These are phyloP conservation scores for Melanotaenia boesemani DNA, from an alignment of 2,797 vertebrate species.

Conservation along the genomic window DNA sequence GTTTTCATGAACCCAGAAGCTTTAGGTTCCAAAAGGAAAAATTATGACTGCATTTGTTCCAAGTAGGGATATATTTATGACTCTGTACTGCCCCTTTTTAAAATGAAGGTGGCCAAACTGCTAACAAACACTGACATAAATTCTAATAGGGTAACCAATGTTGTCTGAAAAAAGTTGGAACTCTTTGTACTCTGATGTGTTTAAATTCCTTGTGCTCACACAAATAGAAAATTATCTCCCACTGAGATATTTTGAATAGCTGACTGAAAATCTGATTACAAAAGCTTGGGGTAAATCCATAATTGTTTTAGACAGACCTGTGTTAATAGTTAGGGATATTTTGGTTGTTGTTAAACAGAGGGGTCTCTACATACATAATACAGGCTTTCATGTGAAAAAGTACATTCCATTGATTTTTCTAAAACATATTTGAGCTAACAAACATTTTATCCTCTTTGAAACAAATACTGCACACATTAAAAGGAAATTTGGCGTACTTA, in stretches of 20 bases:
- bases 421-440: no score
- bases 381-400: not conserved
- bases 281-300: slow-evolving; percentile 12
- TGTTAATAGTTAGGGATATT: not conserved
- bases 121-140: not conserved
- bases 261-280: slow-evolving; percentile 14
- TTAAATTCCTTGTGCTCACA: slow-evolving; percentile 14
- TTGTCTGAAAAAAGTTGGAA: slow-evolving; percentile 16
- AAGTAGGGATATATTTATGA: slow-evolving; percentile 3
- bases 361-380: not conserved
- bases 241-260: slow-evolving; percentile 19
- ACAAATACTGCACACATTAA: not conserved
- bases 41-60: not conserved
- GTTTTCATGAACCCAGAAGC: not conserved
- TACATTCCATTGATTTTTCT: not conserved
- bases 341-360: not conserved
- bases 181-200: not conserved
- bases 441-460: not conserved
- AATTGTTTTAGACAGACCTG: slow-evolving; percentile 15
- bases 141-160: not conserved
- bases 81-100: not conserved
- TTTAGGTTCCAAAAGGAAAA: not conserved
- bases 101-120: slow-evolving; percentile 15
- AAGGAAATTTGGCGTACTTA: not conserved
- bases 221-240: slow-evolving; percentile 19